Evolutionary conservation across 2,113 vertebrate species (phyloP).

Genomic region (Raja brachyura): DNA sequence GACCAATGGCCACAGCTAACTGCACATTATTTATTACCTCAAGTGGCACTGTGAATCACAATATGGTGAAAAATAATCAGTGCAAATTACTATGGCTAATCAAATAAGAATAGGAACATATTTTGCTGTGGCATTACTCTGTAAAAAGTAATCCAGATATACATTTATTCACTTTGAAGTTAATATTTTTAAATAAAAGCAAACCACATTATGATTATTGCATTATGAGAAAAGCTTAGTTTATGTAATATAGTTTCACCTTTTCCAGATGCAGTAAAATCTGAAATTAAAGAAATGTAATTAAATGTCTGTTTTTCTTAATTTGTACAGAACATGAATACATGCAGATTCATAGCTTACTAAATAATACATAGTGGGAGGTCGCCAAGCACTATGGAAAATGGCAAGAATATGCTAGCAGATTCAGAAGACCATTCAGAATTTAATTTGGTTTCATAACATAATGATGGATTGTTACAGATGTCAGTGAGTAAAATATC

Average conservation of each 20-base stretch:
- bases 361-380: too few species aligned
- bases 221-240: constrained; percentile 44
- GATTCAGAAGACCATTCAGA: neutral
- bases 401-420: neutral
- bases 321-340: neutral
- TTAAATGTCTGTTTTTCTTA: neutral
- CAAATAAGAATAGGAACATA: constrained; percentile 65
- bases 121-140: constrained; percentile 50
- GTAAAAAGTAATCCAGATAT: constrained; percentile 37
- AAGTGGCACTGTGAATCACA: constrained; percentile 55
- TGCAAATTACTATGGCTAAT: constrained; percentile 67
- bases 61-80: constrained; percentile 48
- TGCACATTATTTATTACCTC: constrained; percentile 71
- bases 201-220: constrained; percentile 35
- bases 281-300: neutral
- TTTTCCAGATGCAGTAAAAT: constrained; percentile 38
- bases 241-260: constrained; percentile 44
- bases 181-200: neutral
- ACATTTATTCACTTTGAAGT: neutral
- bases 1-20: constrained; percentile 63
- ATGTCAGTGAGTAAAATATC: neutral
- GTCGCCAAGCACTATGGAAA: neutral
- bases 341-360: neutral
- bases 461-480: neutral
- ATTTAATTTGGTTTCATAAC: neutral